Conservation (phyloP, 1,140 invertebrate genomes). For the Sarcophaga peregrina region DNA sequence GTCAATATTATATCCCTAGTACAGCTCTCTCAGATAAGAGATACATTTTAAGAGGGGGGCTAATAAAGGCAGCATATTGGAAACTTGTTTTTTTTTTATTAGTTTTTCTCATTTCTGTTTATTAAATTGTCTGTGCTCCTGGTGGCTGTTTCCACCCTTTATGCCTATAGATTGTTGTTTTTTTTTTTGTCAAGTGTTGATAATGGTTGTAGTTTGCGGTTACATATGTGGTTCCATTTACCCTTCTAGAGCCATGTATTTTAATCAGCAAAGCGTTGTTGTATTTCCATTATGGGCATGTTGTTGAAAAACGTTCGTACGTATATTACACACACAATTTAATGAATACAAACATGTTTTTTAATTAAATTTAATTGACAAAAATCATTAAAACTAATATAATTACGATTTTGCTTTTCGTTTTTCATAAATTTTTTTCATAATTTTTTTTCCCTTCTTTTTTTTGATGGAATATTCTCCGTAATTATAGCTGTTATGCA, state of each 20-base stretch:
- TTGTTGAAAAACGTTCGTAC: no score
- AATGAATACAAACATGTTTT: conserved; percentile 12
- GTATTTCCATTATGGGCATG: no score
- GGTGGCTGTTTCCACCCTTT: no score
- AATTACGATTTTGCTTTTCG: background rate
- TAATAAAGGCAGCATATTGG: no score
- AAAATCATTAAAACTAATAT: conserved; percentile 25
- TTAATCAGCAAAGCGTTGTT: no score
- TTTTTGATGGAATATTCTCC: no score
- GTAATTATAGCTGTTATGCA: no score
- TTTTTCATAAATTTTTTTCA: background rate
- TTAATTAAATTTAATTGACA: conserved; percentile 16
- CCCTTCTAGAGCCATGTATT: background rate
- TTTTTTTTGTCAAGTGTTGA: background rate
- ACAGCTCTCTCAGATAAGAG: background rate
- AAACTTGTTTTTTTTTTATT: background rate
- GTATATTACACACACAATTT: background rate
- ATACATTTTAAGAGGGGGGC: no score
- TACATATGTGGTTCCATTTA: background rate
- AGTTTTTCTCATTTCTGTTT: no score
- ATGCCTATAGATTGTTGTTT: no score
- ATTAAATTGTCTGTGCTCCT: no score
- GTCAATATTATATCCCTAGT: background rate
- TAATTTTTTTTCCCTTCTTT: background rate
- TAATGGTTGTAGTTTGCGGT: background rate